Evolutionary conservation across 2,888 invertebrate species (phyloP), one percentile per base, ranked within the genome.

Genomic region (Agrypnus murinus): DNA sequence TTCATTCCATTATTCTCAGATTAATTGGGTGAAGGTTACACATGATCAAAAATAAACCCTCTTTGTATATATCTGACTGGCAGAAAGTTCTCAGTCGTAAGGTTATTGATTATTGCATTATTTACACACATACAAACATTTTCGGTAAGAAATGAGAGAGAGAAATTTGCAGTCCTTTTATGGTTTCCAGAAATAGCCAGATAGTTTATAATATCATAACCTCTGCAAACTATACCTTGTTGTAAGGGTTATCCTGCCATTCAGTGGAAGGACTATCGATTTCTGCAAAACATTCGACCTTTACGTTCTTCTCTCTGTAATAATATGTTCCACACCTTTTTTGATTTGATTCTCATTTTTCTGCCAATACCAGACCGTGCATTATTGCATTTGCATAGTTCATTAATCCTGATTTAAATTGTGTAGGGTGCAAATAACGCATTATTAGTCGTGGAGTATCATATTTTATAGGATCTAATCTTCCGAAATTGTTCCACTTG

Each of bases 261-360:
- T 55, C 55, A 55, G 36, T 36, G 55, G 53, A 55, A 55, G 55
- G 55, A 55, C 55, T 55, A 55, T 55, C 55, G 55, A 55, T 55
- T 55, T 2, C 19, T 12, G 17, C 7, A 8, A n/a, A 53, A 32
- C 53, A 8, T 9, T 10, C 36, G 17, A n/a, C 55, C 15, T 55
- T 55, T 12, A 9, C 32, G 36, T 7, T 36, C n/a, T n/a, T n/a
- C 36, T 36, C 32, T 32, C 53, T 31, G 1, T 17, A 17, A n/a
- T 1, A n/a, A 4, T 4, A n/a, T 9, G 36, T 14, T 9, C 9
- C 17, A 6, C 36, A 9, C 34, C 34, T 2, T 34, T 12, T 17
- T 15, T 31, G 19, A 1, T 17, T 36, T 8, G 12, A 1, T 3
- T 32, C 25, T 36, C 36, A 32, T 15, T 38, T n/a, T 34, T 53